phyloP scores from a whole-genome alignment of 1,140 invertebrate species.

The Conopomorpha cramerella region DNA sequence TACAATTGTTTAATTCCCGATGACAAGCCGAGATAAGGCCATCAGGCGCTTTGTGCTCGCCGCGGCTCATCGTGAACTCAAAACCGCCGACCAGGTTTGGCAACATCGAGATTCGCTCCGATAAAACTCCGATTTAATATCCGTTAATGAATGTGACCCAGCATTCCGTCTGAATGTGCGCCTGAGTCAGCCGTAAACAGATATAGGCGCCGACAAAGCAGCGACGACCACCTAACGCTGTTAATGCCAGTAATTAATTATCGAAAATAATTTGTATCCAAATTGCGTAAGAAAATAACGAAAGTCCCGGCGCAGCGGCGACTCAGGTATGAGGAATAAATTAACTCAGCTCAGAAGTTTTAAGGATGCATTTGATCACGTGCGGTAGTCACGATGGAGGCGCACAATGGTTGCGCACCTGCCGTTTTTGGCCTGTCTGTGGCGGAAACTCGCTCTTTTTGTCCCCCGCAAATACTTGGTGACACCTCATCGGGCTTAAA shows the following conservation, averaged over 20 bases:
- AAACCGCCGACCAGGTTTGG: constrained; percentile 43
- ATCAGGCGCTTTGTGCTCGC: constrained; percentile 21
- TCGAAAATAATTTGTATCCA: constrained; percentile 34
- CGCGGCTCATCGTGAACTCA: constrained; percentile 28
- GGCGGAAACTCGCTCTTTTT: constrained; percentile 30
- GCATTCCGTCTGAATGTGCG: constrained; percentile 43
- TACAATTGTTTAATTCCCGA: constrained; percentile 52
- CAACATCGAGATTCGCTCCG: constrained; percentile 47
- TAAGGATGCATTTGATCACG: constrained; percentile 24
- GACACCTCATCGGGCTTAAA: constrained; percentile 25
- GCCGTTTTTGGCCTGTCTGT: constrained; percentile 26
- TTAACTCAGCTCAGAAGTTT: too few relatives aligned
- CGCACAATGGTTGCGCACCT: constrained; percentile 14
- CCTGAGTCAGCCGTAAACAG: constrained; percentile 43
- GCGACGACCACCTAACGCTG: constrained; percentile 35
- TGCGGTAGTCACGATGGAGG: constrained; percentile 19
- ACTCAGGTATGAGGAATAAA: too few relatives aligned
- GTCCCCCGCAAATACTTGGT: constrained; percentile 19
- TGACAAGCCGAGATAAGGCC: constrained; percentile 44
- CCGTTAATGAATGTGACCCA: constrained; percentile 54
- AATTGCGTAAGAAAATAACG: too few relatives aligned
- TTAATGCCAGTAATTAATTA: constrained; percentile 57
- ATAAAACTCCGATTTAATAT: constrained; percentile 58
- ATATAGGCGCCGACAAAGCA: constrained; percentile 46
- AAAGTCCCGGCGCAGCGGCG: too few relatives aligned